phyloP scores from a whole-genome alignment of 2,113 vertebrate genomes.

The Monopterus albus region DNA sequence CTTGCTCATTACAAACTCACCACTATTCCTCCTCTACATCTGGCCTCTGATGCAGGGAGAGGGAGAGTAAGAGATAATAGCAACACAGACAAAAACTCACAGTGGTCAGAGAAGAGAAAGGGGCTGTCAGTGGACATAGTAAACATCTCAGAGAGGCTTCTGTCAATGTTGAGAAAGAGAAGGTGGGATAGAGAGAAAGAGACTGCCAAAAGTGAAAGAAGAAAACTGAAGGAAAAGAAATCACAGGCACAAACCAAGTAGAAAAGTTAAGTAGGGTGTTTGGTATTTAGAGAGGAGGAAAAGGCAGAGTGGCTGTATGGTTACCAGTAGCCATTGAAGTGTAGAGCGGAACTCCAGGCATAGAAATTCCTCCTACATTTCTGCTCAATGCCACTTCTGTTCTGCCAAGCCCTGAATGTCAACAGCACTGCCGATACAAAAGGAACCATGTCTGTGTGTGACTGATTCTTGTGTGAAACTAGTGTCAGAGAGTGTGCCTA shows the following conservation, averaged over 20 bases:
- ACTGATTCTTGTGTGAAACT: constrained; percentile 62
- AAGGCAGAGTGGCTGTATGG: constrained; percentile 50
- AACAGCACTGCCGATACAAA: constrained; percentile 72
- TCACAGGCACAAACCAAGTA: constrained; percentile 31
- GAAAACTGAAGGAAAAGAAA: constrained; percentile 53
- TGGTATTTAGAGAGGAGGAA: constrained; percentile 68
- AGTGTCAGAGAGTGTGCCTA: constrained; percentile 30
- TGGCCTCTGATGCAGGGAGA: constrained; percentile 45
- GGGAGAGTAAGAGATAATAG: constrained; percentile 32
- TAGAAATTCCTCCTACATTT: constrained; percentile 77
- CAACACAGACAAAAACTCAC: constrained; percentile 39
- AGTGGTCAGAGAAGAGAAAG: constrained; percentile 11
- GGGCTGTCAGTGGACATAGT: constrained; percentile 22
- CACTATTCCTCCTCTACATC: constrained; percentile 67
- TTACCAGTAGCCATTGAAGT: constrained; percentile 45
- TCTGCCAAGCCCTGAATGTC: constrained; percentile 66
- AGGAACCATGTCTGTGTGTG: constrained; percentile 69
- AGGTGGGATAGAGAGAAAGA: constrained; percentile 19
- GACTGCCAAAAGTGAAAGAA: constrained; percentile 27
- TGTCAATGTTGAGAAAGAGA: constrained; percentile 34
- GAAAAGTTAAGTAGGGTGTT: constrained; percentile 56
- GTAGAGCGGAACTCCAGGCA: constrained; percentile 64
- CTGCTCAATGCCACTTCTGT: constrained; percentile 81
- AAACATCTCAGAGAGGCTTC: constrained; percentile 45
- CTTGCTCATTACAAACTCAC: constrained; percentile 63